phyloP scores from a whole-genome alignment of 1,140 invertebrate genomes.

The Tetramorium simillimum region DNA sequence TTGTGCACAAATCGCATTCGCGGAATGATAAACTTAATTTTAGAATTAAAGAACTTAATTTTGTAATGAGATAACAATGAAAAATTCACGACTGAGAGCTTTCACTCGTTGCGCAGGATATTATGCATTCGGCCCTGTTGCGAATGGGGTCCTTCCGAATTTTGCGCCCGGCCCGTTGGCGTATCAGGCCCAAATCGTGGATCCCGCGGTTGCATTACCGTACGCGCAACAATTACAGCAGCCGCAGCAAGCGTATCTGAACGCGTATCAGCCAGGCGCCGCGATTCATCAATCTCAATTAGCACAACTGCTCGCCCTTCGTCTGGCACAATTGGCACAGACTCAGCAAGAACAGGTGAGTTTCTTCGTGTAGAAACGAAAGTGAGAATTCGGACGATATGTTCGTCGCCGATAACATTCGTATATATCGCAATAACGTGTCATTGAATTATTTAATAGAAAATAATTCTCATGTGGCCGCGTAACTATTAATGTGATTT shows the following conservation, averaged over 20 bases:
- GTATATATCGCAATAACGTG: not conserved
- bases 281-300: constrained; percentile 70
- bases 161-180: constrained; percentile 28
- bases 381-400: not conserved
- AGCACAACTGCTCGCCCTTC: constrained; percentile 69
- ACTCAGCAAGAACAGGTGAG: constrained; percentile 63
- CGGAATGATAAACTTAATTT: too few species aligned
- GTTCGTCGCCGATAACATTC: not conserved
- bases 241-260: constrained; percentile 53
- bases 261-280: constrained; percentile 55
- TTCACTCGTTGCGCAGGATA: constrained; percentile 57
- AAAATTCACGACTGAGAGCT: not conserved
- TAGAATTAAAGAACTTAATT: not conserved
- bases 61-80: not conserved
- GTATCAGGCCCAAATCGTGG: constrained; percentile 47
- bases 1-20: too few species aligned
- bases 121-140: constrained; percentile 62
- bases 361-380: not conserved
- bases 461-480: not conserved
- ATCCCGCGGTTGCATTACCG: constrained; percentile 63
- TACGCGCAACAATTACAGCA: constrained; percentile 77
- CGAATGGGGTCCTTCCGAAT: constrained; percentile 50
- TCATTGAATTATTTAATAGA: not conserved
- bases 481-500: constrained; percentile 39
- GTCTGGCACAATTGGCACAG: constrained; percentile 67